Evolutionary conservation across 1,140 invertebrate genomes (phyloP).

Genomic region (Pantala flavescens): DNA sequence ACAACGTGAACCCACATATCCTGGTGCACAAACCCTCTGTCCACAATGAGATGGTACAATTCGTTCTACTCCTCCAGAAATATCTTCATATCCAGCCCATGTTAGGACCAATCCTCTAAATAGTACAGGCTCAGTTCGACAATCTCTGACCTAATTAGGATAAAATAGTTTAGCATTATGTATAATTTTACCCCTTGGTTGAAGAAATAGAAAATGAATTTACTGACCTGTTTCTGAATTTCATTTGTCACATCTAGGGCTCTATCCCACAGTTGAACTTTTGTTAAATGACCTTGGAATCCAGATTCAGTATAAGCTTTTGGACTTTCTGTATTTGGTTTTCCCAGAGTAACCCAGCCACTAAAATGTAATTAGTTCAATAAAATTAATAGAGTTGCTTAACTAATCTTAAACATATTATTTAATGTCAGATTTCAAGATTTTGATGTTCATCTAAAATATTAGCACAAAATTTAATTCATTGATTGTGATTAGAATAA

Average conservation of each 20-base stretch:
- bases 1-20: slow-evolving; percentile 73
- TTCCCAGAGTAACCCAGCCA: slow-evolving; percentile 85
- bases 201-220: slow-evolving; percentile 14
- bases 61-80: slow-evolving; percentile 78
- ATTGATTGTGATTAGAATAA: too few species aligned
- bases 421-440: too few species aligned
- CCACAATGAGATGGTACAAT: slow-evolving; percentile 85
- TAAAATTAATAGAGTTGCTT: not conserved
- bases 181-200: not conserved
- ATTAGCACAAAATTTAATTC: too few species aligned
- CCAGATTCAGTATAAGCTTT: slow-evolving; percentile 72
- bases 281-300: slow-evolving; percentile 90
- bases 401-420: too few species aligned
- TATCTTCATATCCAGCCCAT: slow-evolving; percentile 87
- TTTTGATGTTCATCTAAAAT: too few species aligned
- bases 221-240: slow-evolving; percentile 75
- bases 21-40: slow-evolving; percentile 72
- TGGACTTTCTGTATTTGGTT: slow-evolving; percentile 61
- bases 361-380: slow-evolving; percentile 38
- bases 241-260: slow-evolving; percentile 83
- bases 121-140: slow-evolving; percentile 81
- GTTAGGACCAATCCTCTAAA: slow-evolving; percentile 76
- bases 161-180: slow-evolving; percentile 14
- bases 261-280: slow-evolving; percentile 88
- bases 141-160: slow-evolving; percentile 48